Percentiles rank a stretch among this genome's conserved stretches.
Conservation (phyloP, 2,797 vertebrate genomes). For the Chanos chanos region DNA sequence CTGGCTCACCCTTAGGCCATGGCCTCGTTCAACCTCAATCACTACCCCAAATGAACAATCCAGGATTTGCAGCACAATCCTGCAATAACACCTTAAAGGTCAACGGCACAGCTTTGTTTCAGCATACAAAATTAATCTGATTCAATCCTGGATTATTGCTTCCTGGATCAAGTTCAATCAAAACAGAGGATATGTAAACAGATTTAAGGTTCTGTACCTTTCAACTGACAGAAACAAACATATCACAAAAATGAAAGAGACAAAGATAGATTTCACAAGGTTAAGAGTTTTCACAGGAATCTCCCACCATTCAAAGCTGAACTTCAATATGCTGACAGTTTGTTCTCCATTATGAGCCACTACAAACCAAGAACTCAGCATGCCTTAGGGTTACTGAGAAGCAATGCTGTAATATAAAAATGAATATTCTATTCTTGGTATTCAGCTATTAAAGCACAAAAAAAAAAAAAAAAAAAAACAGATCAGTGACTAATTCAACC, state of each 20-base stretch:
- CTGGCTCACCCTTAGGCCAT: no score
- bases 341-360: not conserved
- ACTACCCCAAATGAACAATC: not conserved
- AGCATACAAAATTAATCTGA: slow-evolving; percentile 30
- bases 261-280: not conserved
- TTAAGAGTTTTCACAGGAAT: no score
- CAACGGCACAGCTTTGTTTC: slow-evolving; percentile 20
- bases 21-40: no score
- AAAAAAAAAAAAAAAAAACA: no score
- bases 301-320: not conserved
- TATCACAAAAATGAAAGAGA: not conserved
- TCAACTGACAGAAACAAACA: no score
- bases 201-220: not conserved
- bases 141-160: slow-evolving; percentile 32
- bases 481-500: no score
- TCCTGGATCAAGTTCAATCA: slow-evolving; percentile 13
- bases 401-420: not conserved
- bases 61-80: slow-evolving; percentile 7
- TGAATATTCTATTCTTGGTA: no score
- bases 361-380: not conserved
- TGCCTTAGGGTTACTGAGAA: not conserved
- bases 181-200: slow-evolving; percentile 30
- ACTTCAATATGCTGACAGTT: not conserved
- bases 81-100: slow-evolving; percentile 18
- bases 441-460: no score